Evolutionary conservation across 1,140 invertebrate genomes (phyloP), one percentile per base, ranked within the genome.

Genomic region (Hyles vespertilio): DNA sequence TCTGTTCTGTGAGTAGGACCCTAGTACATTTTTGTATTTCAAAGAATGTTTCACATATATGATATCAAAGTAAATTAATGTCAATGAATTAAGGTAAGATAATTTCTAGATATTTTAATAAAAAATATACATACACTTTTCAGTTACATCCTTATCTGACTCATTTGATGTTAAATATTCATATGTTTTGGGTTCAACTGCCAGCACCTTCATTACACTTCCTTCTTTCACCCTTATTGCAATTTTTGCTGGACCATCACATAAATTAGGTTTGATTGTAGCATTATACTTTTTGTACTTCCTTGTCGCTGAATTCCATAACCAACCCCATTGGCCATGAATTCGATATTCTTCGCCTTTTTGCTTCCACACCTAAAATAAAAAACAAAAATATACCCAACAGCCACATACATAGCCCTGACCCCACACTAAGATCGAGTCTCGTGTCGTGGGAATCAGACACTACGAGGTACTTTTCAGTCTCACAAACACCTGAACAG

Each of bases 321-420:
- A 81, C 98, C 98, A 99, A 5, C 98, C 98, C 93, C 97, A 97
- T 71, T 97, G 94, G 0, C 97, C 97, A 74, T 97, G 97, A 32
- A 99, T 94, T 67, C 98, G 91, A 81, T 99, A 99, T 77, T 99
- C 98, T 87, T 99, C 98, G 5, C 98, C 98, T 89, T 98, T 98
- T 89, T 98, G 97, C 80, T 99, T 99, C 96, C 96, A 98, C 10
- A 96, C 92, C 88, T 90, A 47, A 54, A 64, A 32, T 11, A 11
- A 40, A 3, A 22, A 22, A 22, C 22, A 22, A 22, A 22, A 22
- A 22, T 22, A 22, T 22, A 22, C 22, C 22, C 22, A 22, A 22
- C 22, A 22, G 22, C 22, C 22, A 22, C 22, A 22, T 22, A 22
- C 22, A 22, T 22, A 22, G 22, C 22, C 22, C 22, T 22, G 22